Base-by-base conservation (phyloP, 2,888 invertebrate genomes). In the Drosophila pseudotalamancana region DNA sequence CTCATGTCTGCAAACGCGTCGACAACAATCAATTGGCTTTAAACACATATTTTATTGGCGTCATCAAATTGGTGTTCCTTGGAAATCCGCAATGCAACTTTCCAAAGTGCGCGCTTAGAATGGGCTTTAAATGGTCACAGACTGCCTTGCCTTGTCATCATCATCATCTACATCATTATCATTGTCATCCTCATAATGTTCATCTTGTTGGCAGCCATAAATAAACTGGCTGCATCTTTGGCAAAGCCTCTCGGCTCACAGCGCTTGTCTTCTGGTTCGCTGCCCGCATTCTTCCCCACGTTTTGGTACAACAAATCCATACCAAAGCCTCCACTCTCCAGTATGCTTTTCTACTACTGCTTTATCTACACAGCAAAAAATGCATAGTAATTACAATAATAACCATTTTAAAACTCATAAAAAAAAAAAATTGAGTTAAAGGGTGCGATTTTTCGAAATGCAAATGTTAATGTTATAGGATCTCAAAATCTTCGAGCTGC, bases 21-120 rank as follows among this genome's bases (percentile, higher is more conserved):
- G 78, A 82, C 85, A 75, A 65, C 82, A 87, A 87, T 87, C 81
- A 81, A 82, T 87, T 84, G 87, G 72, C 87, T 72, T 69, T 81
- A 73, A 87, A 72, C 82, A 74, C 82, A 73, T 83, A 83, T 83
- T 87, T 83, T 87, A 83, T 83, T 83, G 83, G 82, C 87, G 85
- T 87, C 87, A 87, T 83, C 87, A 73, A 79, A 77, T 85, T 66
- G 86, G 64, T 67, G 67, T 87, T 87, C 87, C 63, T 39, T 82
- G 74, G 87, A 83, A 87, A 87, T 83, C 83, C 77, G 83, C 87
- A 57, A 63, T 57, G 54, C 68, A 77, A 75, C 82, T 83, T 87
- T 87, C 87, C 84, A 77, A 74, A 68, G 72, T 29, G 43, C 29
- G 72, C 60, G 46, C 68, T 72, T 66, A 87, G 87, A 87, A 87